Evolutionary conservation across 1,140 invertebrate genomes (phyloP).

Genomic region (Homalodisca vitripennis): DNA sequence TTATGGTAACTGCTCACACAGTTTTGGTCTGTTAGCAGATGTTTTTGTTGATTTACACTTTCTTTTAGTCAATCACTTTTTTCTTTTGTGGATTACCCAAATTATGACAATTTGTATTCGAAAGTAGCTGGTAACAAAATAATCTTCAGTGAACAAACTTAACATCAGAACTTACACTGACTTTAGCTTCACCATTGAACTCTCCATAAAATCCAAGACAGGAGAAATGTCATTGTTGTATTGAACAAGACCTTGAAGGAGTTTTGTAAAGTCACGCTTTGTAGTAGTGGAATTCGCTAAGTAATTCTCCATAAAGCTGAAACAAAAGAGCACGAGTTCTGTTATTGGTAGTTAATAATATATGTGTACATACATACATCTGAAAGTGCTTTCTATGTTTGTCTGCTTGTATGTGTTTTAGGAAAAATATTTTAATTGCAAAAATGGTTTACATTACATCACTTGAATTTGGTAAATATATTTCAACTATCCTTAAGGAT

Average conservation of each 20-base stretch:
- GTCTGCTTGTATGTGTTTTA: neutral
- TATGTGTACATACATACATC: neutral
- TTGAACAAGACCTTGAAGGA: constrained; percentile 6
- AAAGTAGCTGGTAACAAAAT: too few species aligned
- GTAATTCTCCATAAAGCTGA: neutral
- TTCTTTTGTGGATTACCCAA: neutral
- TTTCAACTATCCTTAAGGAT: neutral
- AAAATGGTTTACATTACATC: neutral
- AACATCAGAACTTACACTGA: constrained; percentile 4
- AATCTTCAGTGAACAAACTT: too few species aligned
- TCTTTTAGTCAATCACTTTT: neutral
- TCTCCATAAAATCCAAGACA: constrained; percentile 4
- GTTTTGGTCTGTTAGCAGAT: neutral
- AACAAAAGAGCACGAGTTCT: neutral
- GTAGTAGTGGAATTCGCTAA: neutral
- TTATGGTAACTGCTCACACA: neutral
- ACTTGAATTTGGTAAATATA: neutral
- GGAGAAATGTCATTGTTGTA: neutral
- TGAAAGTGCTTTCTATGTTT: neutral
- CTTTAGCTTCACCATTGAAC: constrained; percentile 9
- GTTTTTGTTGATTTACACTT: neutral
- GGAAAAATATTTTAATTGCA: neutral
- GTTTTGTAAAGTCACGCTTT: constrained; percentile 11
- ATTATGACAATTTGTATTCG: neutral
- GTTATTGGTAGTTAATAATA: neutral